phyloP scores from a whole-genome alignment of 2,888 invertebrate genomes.

The Tillus elongatus region DNA sequence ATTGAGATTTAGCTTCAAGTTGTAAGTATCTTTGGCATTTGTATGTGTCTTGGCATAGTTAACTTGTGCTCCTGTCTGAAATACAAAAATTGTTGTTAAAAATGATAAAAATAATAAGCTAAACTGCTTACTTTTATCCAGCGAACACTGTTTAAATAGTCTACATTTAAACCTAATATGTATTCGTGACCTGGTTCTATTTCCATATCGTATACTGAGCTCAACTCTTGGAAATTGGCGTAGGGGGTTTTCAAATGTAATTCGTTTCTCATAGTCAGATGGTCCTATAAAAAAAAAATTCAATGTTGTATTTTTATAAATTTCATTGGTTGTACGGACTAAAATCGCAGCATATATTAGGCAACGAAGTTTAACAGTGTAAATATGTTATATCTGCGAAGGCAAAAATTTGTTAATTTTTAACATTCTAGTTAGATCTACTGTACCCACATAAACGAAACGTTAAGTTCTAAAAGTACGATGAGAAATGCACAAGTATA shows the following conservation, averaged over 20 bases:
- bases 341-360: too few relatives aligned
- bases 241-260: constrained; percentile 51
- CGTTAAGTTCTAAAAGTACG: too few relatives aligned
- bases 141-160: constrained; percentile 38
- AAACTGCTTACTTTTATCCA: constrained; percentile 41
- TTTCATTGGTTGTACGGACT: too few relatives aligned
- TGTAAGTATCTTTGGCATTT: constrained; percentile 35
- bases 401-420: too few relatives aligned
- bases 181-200: constrained; percentile 42
- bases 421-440: too few relatives aligned
- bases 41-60: constrained; percentile 41
- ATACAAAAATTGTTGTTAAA: too few relatives aligned
- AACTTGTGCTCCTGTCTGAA: constrained; percentile 42
- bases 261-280: constrained; percentile 47
- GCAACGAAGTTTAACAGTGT: too few relatives aligned
- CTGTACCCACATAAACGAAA: too few relatives aligned
- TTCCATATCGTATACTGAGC: constrained; percentile 45
- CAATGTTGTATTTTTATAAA: background rate
- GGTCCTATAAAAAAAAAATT: constrained; percentile 34
- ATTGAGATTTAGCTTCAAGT: constrained; percentile 43
- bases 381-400: too few relatives aligned
- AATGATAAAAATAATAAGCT: too few relatives aligned
- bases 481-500: too few relatives aligned
- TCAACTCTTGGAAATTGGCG: constrained; percentile 41
- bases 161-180: constrained; percentile 43